Conservation (phyloP, 2,888 invertebrate species). For the Yponomeuta sedellus region DNA sequence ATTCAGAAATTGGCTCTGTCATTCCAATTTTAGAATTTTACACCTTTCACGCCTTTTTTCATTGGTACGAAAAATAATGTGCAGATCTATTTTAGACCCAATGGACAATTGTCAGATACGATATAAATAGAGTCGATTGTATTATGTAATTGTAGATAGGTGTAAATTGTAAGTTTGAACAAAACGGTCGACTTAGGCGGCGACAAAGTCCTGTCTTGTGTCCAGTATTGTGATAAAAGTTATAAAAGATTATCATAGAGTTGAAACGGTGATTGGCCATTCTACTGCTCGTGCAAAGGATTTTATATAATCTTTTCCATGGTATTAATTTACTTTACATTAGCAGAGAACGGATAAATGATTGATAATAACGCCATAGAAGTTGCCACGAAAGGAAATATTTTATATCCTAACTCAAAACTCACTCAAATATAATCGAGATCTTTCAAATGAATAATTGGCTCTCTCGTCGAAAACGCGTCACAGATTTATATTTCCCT, state of each 20-base stretch:
- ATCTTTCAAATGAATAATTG: neutral
- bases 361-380: conserved; percentile 40
- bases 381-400: conserved; percentile 36
- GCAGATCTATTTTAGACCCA: too few species aligned
- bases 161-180: conserved; percentile 59
- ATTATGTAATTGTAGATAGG: conserved; percentile 37
- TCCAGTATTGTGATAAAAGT: conserved; percentile 24
- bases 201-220: conserved; percentile 17
- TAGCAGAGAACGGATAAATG: conserved; percentile 19
- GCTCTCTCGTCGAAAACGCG: conserved; percentile 21
- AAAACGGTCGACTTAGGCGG: conserved; percentile 39
- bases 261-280: conserved; percentile 7
- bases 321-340: neutral
- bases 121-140: neutral
- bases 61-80: too few species aligned
- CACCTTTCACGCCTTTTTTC: too few species aligned
- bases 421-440: too few species aligned
- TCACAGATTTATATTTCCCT: conserved; percentile 31
- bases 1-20: too few species aligned
- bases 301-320: neutral
- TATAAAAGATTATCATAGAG: conserved; percentile 21
- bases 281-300: neutral
- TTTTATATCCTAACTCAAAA: conserved; percentile 3
- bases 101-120: neutral
- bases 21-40: too few species aligned